Conservation (phyloP, 2,797 vertebrate species). For the Phoxinus dragarum region DNA sequence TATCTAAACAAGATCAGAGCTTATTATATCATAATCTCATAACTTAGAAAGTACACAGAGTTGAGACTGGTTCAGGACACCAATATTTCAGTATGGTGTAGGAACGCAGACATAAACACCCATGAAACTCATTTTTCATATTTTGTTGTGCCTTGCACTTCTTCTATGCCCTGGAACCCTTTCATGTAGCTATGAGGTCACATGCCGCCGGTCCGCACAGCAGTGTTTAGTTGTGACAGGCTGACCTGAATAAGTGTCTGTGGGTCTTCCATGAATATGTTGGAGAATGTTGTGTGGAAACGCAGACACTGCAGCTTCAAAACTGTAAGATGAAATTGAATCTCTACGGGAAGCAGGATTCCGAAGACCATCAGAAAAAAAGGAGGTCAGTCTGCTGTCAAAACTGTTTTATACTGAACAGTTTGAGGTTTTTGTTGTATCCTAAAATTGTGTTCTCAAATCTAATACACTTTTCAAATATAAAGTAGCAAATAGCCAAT, state of each 20-base stretch:
- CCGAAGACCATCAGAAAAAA: conserved; percentile 8
- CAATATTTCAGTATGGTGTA: neutral
- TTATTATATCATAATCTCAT: conserved; percentile 2
- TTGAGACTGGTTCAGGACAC: neutral
- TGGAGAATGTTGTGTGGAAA: neutral
- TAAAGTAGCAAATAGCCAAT: neutral
- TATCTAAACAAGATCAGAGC: conserved; percentile 33
- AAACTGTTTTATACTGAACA: neutral
- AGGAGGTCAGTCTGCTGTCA: neutral
- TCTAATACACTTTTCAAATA: neutral
- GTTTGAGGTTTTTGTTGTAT: neutral
- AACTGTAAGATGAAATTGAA: conserved; percentile 18
- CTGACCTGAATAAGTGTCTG: conserved; percentile 20
- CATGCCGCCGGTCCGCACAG: neutral
- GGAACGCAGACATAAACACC: neutral
- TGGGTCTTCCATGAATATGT: neutral
- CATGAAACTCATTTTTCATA: neutral
- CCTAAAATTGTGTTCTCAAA: conserved; percentile 4
- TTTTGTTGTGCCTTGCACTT: conserved; percentile 3
- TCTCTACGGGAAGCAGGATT: neutral
- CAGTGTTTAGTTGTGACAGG: neutral
- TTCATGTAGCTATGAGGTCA: conserved; percentile 25
- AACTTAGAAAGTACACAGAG: neutral
- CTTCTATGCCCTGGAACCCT: conserved; percentile 9
- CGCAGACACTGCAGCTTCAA: neutral